Evolutionary conservation across 2,797 vertebrate species (phyloP).

Genomic region (Miichthys miiuy): DNA sequence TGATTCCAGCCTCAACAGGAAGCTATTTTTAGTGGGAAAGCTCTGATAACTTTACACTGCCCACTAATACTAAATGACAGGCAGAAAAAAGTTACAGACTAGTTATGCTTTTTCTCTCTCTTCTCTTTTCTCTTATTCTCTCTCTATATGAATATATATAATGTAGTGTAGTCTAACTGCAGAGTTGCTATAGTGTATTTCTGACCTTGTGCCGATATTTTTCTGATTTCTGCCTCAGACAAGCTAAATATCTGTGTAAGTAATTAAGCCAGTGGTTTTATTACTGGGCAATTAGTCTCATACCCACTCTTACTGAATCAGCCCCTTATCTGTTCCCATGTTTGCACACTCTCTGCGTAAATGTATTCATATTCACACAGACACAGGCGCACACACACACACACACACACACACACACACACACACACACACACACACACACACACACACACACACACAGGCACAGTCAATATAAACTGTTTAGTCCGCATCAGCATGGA

Average conservation of each 20-base stretch:
- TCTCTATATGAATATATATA: not conserved
- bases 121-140: no score
- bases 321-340: slow-evolving; percentile 72
- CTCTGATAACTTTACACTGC: not conserved
- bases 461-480: slow-evolving; percentile 61
- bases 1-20: no score
- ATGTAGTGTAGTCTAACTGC: not conserved
- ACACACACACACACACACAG: slow-evolving; percentile 8
- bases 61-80: no score
- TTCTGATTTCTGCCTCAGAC: slow-evolving; percentile 59
- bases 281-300: slow-evolving; percentile 75
- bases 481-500: slow-evolving; percentile 61
- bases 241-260: slow-evolving; percentile 61
- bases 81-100: not conserved
- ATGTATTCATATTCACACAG: slow-evolving; percentile 11
- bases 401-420: slow-evolving; percentile 23
- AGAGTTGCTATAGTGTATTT: slow-evolving; percentile 15
- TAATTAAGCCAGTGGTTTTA: slow-evolving; percentile 75
- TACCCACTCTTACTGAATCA: slow-evolving; percentile 57
- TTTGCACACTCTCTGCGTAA: slow-evolving; percentile 74
- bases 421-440: not conserved
- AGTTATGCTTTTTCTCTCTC: no score
- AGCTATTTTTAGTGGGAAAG: not conserved
- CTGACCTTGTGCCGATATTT: slow-evolving; percentile 72
- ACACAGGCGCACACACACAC: not conserved